Base-by-base conservation (phyloP, 2,888 invertebrate species). In the Melinopterus prodromus region DNA sequence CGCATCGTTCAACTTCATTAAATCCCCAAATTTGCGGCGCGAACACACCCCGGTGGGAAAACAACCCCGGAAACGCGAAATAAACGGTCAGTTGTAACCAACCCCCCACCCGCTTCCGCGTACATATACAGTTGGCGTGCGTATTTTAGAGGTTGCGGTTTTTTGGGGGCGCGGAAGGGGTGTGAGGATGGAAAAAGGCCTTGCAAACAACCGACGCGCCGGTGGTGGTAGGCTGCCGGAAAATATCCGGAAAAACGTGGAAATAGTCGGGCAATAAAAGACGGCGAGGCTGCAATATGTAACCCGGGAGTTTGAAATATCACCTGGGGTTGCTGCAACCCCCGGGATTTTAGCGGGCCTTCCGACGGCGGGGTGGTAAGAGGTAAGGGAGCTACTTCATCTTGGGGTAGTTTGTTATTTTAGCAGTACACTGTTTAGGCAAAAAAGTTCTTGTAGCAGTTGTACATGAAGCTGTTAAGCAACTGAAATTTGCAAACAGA, bases 221-320 rank as follows among this genome's bases (percentile, higher is more conserved):
- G 12, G 53, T 53, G 53, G 53, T 53, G 53, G 53, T 53, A 53
- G 53, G 53, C 53, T 53, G 53, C 53, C 36, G 69, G 77, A 80
- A 80, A 75, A 82, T 81, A 78, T 69, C 81, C 78, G 80, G 71
- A 77, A 80, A 76, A 82, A 82, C 83, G 80, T 78, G 80, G 77
- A 83, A 83, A 83, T 82, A 82, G 80, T 53, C 53, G 80, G 82
- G 81, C 82, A 76, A 84, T 84, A 85, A 84, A 84, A 82, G 83
- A 82, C 70, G 82, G 79, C 82, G 80, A 80, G 81, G 79, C 80
- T 79, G 82, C 83, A 84, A 84, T 83, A 84, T 84, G 83, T 83
- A 83, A 82, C 81, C 82, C 81, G 82, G 53, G 82, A 82, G 80
- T 82, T 82, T 84, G 84, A 84, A 82, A 83, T 83, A 83, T 83